These are phyloP conservation scores for Chrysomallon squamiferum DNA, from an alignment of 1,140 invertebrate genomes.

Conservation along the genomic window DNA sequence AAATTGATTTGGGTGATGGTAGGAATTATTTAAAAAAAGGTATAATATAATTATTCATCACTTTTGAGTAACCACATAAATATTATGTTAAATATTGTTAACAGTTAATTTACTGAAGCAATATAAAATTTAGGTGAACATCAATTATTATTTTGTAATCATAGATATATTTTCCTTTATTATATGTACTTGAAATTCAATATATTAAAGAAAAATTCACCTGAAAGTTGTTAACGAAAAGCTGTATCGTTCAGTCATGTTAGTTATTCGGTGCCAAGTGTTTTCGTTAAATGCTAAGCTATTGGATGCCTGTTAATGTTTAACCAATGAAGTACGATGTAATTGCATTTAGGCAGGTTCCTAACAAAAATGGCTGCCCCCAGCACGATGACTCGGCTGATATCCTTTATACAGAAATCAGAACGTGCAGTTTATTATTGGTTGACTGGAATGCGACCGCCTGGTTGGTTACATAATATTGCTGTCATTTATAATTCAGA, in stretches of 20 bases:
- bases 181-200: too few relatives aligned
- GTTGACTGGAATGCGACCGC: slow-evolving; percentile 1
- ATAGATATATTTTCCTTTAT: too few relatives aligned
- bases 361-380: slow-evolving; percentile 4
- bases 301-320: neutral
- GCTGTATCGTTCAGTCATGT: slow-evolving; percentile 90
- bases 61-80: too few relatives aligned
- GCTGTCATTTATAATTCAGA: too few relatives aligned
- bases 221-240: slow-evolving; percentile 99
- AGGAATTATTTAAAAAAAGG: too few relatives aligned
- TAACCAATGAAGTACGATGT: neutral
- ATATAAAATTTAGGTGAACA: too few relatives aligned
- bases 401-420: neutral
- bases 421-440: slow-evolving; percentile 7
- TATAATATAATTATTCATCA: too few relatives aligned
- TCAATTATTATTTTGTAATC: too few relatives aligned
- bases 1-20: too few relatives aligned
- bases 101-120: too few relatives aligned
- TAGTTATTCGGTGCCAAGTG: slow-evolving; percentile 9
- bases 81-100: too few relatives aligned
- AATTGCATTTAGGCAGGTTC: neutral
- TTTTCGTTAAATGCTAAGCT: neutral
- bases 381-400: slow-evolving; percentile 6
- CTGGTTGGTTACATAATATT: too few relatives aligned
- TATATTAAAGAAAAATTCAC: slow-evolving; percentile 68